phyloP scores from a whole-genome alignment of 1,140 invertebrate species.

The Aphaenogaster rudis region DNA sequence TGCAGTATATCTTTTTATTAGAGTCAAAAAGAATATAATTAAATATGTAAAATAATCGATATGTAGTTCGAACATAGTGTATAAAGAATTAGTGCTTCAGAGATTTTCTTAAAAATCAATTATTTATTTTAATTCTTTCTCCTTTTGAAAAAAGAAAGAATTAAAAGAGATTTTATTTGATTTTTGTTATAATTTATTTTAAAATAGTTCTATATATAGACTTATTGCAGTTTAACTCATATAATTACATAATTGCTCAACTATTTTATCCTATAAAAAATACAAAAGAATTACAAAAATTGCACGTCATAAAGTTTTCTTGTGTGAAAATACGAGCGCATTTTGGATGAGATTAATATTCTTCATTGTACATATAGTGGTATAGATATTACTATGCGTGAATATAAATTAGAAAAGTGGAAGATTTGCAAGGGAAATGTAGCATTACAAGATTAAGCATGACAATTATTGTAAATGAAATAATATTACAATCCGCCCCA shows the following conservation, averaged over 20 bases:
- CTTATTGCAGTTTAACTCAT: background rate
- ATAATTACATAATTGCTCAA: background rate
- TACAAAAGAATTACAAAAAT: background rate
- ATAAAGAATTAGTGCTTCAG: background rate
- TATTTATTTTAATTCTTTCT: background rate
- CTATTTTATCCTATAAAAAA: background rate
- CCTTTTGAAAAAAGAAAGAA: background rate
- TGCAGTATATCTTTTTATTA: background rate
- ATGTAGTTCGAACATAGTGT: background rate
- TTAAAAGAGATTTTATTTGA: background rate
- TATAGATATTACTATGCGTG: background rate
- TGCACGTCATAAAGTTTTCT: background rate
- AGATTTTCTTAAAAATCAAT: background rate
- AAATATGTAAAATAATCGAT: background rate
- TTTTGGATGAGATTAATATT: background rate
- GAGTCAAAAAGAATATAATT: background rate
- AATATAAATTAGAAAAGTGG: background rate
- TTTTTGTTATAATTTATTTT: background rate
- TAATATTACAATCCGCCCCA: background rate
- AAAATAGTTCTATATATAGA: background rate
- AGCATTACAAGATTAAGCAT: background rate
- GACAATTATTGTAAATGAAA: conserved; percentile 49
- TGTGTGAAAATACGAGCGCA: background rate
- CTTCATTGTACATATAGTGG: background rate
- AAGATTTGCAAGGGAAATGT: background rate